Conservation (phyloP, 1,140 invertebrate species). For the Heliconius melpomene region DNA sequence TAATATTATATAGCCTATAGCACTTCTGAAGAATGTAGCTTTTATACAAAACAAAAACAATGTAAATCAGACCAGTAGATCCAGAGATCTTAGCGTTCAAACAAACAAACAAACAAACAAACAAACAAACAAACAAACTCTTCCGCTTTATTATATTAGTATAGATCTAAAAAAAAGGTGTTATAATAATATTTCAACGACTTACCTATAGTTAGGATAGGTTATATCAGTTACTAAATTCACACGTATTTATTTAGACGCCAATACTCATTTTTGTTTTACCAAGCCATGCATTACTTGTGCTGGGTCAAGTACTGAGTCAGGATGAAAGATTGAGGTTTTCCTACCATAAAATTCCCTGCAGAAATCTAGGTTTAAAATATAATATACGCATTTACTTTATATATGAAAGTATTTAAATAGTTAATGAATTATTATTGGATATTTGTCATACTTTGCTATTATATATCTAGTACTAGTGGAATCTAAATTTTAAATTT, state of each 20-base stretch:
- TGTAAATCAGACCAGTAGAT: too few relatives aligned
- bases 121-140: too few relatives aligned
- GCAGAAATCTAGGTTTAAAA: neutral
- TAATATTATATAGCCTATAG: too few relatives aligned
- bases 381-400: neutral
- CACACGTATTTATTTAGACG: too few relatives aligned
- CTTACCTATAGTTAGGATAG: neutral
- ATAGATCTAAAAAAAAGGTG: neutral
- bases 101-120: too few relatives aligned
- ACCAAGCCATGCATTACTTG: neutral
- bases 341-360: neutral
- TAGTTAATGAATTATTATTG: neutral
- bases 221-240: too few relatives aligned
- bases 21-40: too few relatives aligned
- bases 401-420: neutral
- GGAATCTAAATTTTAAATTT: too few relatives aligned
- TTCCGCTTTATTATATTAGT: too few relatives aligned
- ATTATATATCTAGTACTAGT: too few relatives aligned
- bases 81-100: too few relatives aligned
- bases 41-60: too few relatives aligned
- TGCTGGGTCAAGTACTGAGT: neutral
- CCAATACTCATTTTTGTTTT: neutral
- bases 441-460: neutral
- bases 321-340: neutral
- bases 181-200: neutral